A percentile compares a stretch with the other conserved stretches of the same genome.
phyloP scores from a whole-genome alignment of 35 echinoderm and acorn worm genomes.

The Heliocidaris erythrogramma region DNA sequence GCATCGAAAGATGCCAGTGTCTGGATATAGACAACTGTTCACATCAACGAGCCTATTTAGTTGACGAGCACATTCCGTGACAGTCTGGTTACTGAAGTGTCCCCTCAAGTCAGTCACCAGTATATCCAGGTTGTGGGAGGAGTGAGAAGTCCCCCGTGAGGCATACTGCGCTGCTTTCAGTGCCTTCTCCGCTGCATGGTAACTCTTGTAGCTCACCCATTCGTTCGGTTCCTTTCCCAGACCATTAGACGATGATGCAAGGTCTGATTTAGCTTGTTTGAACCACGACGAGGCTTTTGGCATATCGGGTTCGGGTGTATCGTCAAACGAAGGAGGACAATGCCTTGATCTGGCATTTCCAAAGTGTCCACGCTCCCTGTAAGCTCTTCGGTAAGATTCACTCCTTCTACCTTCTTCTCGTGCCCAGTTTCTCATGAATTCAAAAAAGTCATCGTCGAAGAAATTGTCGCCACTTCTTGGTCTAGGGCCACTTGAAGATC shows the following conservation, averaged over 20 bases:
- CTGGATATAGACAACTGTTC: neutral
- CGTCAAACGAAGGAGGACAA: constrained; percentile 1
- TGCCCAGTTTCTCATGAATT: neutral
- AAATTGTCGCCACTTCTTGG: neutral
- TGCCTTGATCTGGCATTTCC: neutral
- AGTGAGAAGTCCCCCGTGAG: neutral
- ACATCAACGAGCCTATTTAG: neutral
- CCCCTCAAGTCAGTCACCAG: neutral
- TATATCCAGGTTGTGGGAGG: neutral
- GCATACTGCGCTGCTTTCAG: constrained; percentile 6
- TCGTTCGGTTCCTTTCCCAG: neutral
- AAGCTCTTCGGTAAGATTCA: neutral
- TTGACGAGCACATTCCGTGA: neutral
- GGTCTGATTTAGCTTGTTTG: constrained; percentile 53
- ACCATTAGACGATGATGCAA: neutral
- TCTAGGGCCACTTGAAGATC: neutral
- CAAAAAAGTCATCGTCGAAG: neutral
- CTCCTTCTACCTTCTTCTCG: neutral
- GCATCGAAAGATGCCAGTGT: neutral
- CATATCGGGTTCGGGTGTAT: constrained; percentile 15
- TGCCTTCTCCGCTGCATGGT: constrained; percentile 19
- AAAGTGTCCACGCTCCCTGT: neutral
- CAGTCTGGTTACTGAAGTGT: neutral
- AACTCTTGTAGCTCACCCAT: constrained; percentile 33
- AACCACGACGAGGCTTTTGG: constrained; percentile 50